Base-by-base conservation (phyloP, 2,888 invertebrate species). In the Heteropelma amictum region DNA sequence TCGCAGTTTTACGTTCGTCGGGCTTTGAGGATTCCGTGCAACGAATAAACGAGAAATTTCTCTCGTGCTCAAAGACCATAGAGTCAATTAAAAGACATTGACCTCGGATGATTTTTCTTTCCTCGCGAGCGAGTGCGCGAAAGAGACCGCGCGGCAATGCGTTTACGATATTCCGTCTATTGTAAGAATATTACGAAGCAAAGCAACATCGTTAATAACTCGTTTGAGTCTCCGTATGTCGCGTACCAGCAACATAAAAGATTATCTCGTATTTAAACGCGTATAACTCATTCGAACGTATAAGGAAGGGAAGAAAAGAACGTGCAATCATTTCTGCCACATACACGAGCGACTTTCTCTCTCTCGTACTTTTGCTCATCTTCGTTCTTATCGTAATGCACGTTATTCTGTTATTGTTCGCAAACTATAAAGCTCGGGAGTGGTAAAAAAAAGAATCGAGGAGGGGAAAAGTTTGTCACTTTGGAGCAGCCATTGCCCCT, bases 181-280 rank as follows among this genome's bases (percentile, higher is more conserved):
- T 58, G 53, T 26, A 60, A 58, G 30, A 51, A 38, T 45, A 67
- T 51, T 33, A 56, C 21, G 38, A 67, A 69, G 47, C 30, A 42
- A 45, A 54, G 14, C 12, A 38, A 40, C 40, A 21, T 23, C 38
- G 38, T 21, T 53, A 69, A 65, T 58, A 63, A 40, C 21, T 42
- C n/a, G 33, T 33, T 33, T 19, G 19, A 61, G 61, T 71, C 30
- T 49, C 19, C 56, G 56, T 45, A 64, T 60, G 58, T 35, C 68
- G 17, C 60, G 28, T 70, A 64, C 23, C 30, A 53, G 14, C 19
- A 33, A 56, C 60, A 68, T 61, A 33, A 67, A 30, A 54, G 56
- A 76, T 77, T 58, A 73, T 77, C 70, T 67, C 64, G 65, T 65
- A 65, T 68, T 77, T 63, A 73, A 71, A 76, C 58, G 64, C 60